Evolutionary conservation across 2,888 invertebrate species (phyloP).

Genomic region (Ophion obscuratus): DNA sequence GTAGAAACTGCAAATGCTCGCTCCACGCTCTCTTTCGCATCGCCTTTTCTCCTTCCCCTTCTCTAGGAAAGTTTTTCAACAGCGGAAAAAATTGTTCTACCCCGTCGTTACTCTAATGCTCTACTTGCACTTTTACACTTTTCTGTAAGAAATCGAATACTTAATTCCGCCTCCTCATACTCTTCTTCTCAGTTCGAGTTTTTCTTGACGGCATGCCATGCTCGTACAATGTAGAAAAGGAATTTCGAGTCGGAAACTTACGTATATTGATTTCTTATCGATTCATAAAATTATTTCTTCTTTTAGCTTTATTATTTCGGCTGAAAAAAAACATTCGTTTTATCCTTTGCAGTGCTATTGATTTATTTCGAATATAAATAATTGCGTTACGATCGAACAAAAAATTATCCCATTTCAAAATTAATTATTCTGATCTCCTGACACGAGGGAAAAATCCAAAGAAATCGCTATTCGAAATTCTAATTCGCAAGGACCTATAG

Average conservation of each 20-base stretch:
- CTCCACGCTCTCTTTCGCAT: slow-evolving; percentile 11
- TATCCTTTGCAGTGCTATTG: background rate
- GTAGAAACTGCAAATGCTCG: slow-evolving; percentile 15
- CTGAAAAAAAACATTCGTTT: background rate
- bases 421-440: too few species aligned
- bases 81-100: slow-evolving; percentile 9
- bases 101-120: background rate
- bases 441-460: background rate
- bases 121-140: slow-evolving; percentile 19
- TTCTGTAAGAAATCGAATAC: background rate
- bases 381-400: too few species aligned
- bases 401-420: too few species aligned
- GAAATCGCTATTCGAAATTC: background rate
- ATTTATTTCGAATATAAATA: too few species aligned
- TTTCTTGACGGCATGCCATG: background rate
- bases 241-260: background rate
- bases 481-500: background rate
- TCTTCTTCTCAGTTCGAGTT: background rate
- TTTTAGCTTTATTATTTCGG: background rate
- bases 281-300: background rate
- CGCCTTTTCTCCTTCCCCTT: background rate
- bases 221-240: background rate
- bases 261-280: background rate
- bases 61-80: slow-evolving; percentile 11
- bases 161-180: background rate